Evolutionary conservation across 2,113 vertebrate genomes (phyloP).

Genomic region (Edolisoma coerulescens): DNA sequence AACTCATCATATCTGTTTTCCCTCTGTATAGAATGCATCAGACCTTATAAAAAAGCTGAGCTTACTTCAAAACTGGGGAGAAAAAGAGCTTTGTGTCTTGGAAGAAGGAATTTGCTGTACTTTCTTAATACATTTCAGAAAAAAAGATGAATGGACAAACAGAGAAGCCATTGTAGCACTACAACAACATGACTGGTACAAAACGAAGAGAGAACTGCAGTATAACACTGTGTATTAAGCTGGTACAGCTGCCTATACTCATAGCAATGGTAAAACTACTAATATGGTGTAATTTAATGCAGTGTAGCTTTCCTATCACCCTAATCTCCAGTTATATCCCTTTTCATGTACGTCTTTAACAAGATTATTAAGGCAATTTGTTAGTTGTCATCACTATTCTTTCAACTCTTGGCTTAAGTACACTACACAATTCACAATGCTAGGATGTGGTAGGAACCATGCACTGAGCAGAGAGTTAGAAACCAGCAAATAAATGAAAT

Average conservation of each 20-base stretch:
- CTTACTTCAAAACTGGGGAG: neutral
- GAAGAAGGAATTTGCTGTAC: neutral
- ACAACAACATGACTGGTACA: neutral
- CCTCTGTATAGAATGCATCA: neutral
- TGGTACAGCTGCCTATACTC: neutral
- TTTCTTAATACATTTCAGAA: neutral
- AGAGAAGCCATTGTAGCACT: neutral
- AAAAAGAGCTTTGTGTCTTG: neutral
- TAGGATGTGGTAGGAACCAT: neutral
- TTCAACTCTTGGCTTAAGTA: neutral
- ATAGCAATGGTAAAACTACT: neutral
- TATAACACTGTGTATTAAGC: neutral
- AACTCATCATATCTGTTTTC: neutral
- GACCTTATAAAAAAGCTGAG: neutral
- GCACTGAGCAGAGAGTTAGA: neutral
- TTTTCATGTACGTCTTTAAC: neutral
- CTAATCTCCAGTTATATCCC: neutral
- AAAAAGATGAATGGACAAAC: neutral
- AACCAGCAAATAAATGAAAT: slow-evolving; percentile 25
- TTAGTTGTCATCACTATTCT: neutral
- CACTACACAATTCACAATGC: neutral
- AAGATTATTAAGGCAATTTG: neutral
- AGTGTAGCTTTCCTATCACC: neutral
- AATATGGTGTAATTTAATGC: neutral
- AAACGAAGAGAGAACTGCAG: neutral